These are phyloP conservation scores for Phorcus lineatus DNA, from an alignment of 2,888 invertebrate genomes.

Conservation along the genomic window DNA sequence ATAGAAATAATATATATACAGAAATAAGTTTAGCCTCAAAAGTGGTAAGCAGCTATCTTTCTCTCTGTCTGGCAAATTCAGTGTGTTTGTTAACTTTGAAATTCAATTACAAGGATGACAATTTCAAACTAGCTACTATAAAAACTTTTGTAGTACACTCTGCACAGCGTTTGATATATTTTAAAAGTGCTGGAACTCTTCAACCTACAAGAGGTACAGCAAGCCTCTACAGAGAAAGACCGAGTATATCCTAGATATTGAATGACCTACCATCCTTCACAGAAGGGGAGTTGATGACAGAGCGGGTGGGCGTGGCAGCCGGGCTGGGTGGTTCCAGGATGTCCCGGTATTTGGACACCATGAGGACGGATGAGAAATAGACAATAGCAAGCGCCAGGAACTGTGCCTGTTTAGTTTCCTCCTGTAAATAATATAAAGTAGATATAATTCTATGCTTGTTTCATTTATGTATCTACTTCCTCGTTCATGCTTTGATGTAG, in stretches of 20 bases:
- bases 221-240: background rate
- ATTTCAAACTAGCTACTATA: no score
- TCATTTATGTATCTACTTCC: no score
- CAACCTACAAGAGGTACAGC: background rate
- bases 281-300: conserved; percentile 51
- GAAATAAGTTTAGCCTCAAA: no score
- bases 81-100: no score
- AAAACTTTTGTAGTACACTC: no score
- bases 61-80: no score
- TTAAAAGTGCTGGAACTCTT: background rate
- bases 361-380: conserved; percentile 99
- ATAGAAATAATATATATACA: no score
- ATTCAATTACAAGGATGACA: no score
- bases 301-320: conserved; percentile 58
- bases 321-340: conserved; percentile 89
- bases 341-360: conserved; percentile 99
- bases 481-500: no score
- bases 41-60: no score
- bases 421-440: conserved; percentile 79
- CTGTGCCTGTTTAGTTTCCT: conserved; percentile 99
- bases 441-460: no score
- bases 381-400: conserved; percentile 98
- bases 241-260: background rate
- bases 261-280: conserved; percentile 39
- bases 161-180: background rate